Conservation (phyloP, 1,140 invertebrate species). For the Melipona quadrifasciata region DNA sequence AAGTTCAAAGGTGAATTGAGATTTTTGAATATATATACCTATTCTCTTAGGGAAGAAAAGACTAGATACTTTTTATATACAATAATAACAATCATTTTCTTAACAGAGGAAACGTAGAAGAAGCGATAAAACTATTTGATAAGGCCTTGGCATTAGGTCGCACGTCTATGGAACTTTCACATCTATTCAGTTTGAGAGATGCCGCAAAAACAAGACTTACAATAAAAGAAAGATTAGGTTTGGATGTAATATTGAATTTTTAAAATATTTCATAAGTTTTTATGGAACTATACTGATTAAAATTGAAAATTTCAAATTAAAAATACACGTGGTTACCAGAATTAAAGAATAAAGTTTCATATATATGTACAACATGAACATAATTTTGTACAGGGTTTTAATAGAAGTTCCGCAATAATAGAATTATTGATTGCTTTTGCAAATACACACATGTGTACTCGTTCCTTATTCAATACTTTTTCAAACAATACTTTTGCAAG, state of each 20-base stretch:
- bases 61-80: neutral
- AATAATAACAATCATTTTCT: neutral
- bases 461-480: neutral
- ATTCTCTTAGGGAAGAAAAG: neutral
- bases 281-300: conserved; percentile 11
- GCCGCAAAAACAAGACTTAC: conserved; percentile 93
- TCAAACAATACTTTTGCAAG: too few relatives aligned
- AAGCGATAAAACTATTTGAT: conserved; percentile 93
- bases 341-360: conserved; percentile 46
- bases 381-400: conserved; percentile 25
- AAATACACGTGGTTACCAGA: conserved; percentile 43
- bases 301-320: conserved; percentile 37
- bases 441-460: neutral
- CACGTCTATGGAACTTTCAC: conserved; percentile 92
- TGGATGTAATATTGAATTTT: conserved; percentile 78
- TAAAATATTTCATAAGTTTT: conserved; percentile 54
- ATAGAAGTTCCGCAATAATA: neutral
- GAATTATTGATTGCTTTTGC: conserved; percentile 17
- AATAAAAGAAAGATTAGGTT: conserved; percentile 89
- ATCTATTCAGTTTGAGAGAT: conserved; percentile 92
- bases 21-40: neutral
- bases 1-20: conserved; percentile 91
- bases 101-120: conserved; percentile 89
- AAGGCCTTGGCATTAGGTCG: conserved; percentile 93
- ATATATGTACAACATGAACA: conserved; percentile 28